These are phyloP conservation scores for Bombylius major DNA, from an alignment of 2,888 invertebrate species.

Conservation along the genomic window DNA sequence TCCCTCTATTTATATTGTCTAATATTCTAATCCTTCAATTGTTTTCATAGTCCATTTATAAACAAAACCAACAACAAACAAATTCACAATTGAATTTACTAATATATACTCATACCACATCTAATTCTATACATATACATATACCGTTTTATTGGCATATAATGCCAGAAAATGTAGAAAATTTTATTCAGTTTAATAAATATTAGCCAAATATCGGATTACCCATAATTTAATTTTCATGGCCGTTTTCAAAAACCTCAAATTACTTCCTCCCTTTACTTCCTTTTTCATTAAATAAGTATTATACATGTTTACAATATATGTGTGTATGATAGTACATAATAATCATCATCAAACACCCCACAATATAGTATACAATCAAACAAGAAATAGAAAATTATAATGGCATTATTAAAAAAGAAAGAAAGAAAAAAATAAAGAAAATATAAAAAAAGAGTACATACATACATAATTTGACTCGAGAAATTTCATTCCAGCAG, in stretches of 20 bases:
- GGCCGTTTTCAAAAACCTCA: constrained; percentile 11
- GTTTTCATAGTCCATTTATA: background rate
- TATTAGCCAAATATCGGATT: constrained; percentile 12
- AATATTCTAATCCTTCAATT: constrained; percentile 1
- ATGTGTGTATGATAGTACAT: background rate
- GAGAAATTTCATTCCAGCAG: background rate
- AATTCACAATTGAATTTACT: no score
- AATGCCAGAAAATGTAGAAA: background rate
- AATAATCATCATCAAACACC: background rate
- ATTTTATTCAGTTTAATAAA: constrained; percentile 5
- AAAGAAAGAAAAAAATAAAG: background rate
- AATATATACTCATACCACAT: no score
- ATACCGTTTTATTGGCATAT: background rate
- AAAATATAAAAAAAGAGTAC: background rate
- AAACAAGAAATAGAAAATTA: no score
- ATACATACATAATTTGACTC: background rate
- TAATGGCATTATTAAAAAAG: no score
- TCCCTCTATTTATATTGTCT: background rate
- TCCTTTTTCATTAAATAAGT: background rate
- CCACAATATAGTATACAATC: background rate
- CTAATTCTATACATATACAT: no score
- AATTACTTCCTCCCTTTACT: constrained; percentile 7
- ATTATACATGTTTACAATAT: background rate
- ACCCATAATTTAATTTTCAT: constrained; percentile 13
- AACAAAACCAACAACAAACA: background rate